A percentile compares a stretch with the other conserved stretches of the same genome.
These are phyloP conservation scores for Hermodice carunculata DNA, from an alignment of 2,888 invertebrate species.

Conservation along the genomic window DNA sequence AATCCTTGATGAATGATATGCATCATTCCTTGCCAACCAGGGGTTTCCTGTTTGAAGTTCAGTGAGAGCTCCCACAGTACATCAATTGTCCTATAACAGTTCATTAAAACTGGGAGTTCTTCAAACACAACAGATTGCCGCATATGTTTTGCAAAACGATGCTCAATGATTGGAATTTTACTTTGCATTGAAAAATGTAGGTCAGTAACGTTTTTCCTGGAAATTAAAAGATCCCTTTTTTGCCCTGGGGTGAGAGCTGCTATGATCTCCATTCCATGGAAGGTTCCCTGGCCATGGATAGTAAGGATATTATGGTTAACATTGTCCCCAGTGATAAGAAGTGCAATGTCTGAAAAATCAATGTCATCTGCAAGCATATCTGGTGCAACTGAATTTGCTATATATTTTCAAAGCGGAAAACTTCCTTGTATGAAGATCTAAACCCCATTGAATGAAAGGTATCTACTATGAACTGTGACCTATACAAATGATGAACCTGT, in stretches of 20 bases:
- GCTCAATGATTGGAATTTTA: neutral
- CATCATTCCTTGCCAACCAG: conserved; percentile 24
- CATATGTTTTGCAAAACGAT: neutral
- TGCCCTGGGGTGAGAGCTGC: conserved; percentile 21
- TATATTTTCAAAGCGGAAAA: conserved; percentile 7
- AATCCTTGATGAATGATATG: conserved; percentile 26
- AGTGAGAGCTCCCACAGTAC: neutral
- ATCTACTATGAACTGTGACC: neutral
- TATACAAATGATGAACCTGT: neutral
- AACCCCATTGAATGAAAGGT: neutral
- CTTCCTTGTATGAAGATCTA: neutral
- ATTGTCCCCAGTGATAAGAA: conserved; percentile 6
- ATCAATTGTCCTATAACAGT: neutral
- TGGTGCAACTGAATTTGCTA: neutral
- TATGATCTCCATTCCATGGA: conserved; percentile 36
- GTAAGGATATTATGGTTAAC: conserved; percentile 17
- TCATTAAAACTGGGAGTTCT: neutral
- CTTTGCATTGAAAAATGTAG: neutral
- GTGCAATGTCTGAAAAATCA: neutral
- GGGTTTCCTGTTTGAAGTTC: neutral
- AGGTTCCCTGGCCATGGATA: conserved; percentile 29
- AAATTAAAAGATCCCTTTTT: neutral
- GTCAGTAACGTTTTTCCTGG: neutral
- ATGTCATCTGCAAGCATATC: neutral
- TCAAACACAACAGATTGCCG: neutral